phyloP scores from a whole-genome alignment of 2,113 vertebrate genomes.

The Uria aalge region DNA sequence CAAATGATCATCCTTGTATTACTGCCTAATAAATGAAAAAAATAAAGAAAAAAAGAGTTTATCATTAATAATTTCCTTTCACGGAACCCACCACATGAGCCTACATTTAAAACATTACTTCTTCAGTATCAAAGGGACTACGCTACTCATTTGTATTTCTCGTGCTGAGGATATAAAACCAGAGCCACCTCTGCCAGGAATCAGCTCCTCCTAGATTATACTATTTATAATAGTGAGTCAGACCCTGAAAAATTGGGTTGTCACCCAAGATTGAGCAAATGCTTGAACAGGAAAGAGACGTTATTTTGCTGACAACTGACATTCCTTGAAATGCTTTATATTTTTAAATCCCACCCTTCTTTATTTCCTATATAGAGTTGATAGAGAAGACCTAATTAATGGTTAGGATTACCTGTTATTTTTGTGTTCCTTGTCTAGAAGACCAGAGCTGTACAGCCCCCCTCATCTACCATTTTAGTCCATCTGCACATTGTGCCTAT shows the following conservation, averaged over 20 bases:
- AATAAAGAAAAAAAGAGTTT: not conserved
- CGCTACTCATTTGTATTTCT: not conserved
- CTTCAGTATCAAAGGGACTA: not conserved
- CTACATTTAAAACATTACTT: not conserved
- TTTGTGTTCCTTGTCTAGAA: not conserved
- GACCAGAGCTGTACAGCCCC: not conserved
- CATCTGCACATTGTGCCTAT: not conserved
- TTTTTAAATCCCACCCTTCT: not conserved
- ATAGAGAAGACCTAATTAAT: not conserved
- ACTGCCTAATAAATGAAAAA: not conserved
- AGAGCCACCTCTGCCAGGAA: not conserved
- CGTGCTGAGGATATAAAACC: not conserved
- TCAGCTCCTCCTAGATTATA: not conserved
- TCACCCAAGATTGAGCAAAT: not conserved
- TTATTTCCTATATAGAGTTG: not conserved
- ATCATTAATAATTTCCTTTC: not conserved
- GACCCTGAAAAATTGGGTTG: not conserved
- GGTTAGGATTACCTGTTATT: not conserved
- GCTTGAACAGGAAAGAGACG: not conserved
- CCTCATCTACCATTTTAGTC: not conserved
- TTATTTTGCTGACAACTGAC: not conserved
- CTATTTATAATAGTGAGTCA: not conserved
- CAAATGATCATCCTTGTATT: not conserved
- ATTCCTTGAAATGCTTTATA: not conserved
- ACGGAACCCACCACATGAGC: not conserved